phyloP scores from a whole-genome alignment of 1,140 invertebrate species.

The Sycophila sp. region DNA sequence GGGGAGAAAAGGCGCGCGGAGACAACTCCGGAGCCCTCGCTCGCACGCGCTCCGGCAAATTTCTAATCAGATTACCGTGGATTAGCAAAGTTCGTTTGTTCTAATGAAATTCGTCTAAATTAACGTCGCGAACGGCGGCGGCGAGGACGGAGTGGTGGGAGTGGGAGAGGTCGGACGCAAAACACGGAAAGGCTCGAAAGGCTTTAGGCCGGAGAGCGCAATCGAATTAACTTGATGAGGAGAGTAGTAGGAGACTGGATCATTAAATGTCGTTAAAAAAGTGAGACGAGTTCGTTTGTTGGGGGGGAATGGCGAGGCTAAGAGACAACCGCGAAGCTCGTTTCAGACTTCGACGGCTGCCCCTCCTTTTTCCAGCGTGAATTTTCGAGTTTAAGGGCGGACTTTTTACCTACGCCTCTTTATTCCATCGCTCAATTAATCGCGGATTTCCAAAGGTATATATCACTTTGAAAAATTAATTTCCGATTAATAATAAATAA shows the following conservation, averaged over 20 bases:
- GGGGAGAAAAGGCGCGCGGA: background rate
- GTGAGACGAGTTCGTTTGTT: too few relatives aligned
- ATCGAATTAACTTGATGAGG: conserved; percentile 39
- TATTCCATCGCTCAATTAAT: too few relatives aligned
- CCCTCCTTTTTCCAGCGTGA: background rate
- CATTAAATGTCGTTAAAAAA: conserved; percentile 25
- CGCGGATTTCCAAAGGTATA: too few relatives aligned
- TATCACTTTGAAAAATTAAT: too few relatives aligned
- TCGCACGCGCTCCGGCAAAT: conserved; percentile 55
- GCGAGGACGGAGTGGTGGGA: background rate
- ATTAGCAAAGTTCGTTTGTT: conserved; percentile 68
- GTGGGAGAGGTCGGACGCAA: background rate
- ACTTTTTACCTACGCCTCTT: too few relatives aligned
- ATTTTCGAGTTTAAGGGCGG: too few relatives aligned
- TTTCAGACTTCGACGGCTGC: background rate
- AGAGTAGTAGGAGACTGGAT: too few relatives aligned
- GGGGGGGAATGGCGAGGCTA: conserved; percentile 13
- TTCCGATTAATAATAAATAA: too few relatives aligned
- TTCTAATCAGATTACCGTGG: conserved; percentile 67
- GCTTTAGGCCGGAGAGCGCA: conserved; percentile 25
- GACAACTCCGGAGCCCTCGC: too few relatives aligned
- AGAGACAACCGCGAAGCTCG: background rate
- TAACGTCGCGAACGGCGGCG: conserved; percentile 49
- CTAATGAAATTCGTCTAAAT: conserved; percentile 68
- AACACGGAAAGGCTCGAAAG: conserved; percentile 12